Evolutionary conservation across 1,140 invertebrate genomes (phyloP).

Genomic region (Idris sp.): DNA sequence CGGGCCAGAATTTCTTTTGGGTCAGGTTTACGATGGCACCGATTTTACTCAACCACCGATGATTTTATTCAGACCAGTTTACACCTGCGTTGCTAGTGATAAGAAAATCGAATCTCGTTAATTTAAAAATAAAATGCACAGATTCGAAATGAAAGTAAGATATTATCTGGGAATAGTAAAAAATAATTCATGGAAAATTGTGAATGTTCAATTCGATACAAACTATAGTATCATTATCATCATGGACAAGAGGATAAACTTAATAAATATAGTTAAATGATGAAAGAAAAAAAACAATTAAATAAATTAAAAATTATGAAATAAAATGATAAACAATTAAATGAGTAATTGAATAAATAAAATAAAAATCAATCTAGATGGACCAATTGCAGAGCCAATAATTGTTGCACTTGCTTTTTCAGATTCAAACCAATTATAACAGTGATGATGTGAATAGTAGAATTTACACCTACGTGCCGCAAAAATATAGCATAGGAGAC

Average conservation of each 20-base stretch:
- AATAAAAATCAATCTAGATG: constrained; percentile 52
- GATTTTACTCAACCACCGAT: constrained; percentile 67
- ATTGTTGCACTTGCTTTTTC: constrained; percentile 60
- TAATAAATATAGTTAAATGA: no score
- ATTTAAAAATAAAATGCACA: constrained; percentile 10
- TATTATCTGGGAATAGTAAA: no score
- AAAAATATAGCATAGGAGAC: constrained; percentile 53
- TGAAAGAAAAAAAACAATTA: no score
- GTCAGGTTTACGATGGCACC: constrained; percentile 89
- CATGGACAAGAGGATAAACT: no score
- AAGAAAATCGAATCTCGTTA: constrained; percentile 64
- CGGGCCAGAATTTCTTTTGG: constrained; percentile 88
- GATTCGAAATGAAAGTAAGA: constrained; percentile 50
- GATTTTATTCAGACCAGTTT: constrained; percentile 68
- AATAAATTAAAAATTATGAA: constrained; percentile 10
- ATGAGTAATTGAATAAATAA: constrained; percentile 20
- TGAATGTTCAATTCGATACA: no score
- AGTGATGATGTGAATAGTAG: constrained; percentile 48
- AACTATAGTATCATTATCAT: no score
- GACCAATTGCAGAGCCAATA: constrained; percentile 51
- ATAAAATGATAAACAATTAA: constrained; percentile 2
- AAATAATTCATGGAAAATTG: no score
- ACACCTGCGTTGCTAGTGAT: constrained; percentile 63
- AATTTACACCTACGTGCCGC: constrained; percentile 62
- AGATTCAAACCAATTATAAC: constrained; percentile 43